A percentile compares a stretch with the other conserved stretches of the same genome.
Conservation (phyloP, 1,140 invertebrate genomes). For the Diuraphis noxia region DNA sequence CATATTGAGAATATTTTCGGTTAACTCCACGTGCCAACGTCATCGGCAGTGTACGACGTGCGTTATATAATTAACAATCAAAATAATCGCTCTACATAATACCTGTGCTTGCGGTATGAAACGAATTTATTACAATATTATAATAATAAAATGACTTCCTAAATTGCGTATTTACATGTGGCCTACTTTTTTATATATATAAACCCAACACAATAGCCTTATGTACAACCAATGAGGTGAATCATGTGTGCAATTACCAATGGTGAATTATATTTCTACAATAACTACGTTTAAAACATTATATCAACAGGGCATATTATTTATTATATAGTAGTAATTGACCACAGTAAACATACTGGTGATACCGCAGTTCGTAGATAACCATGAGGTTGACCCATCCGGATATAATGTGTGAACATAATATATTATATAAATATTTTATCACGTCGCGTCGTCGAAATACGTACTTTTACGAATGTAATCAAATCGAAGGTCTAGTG, state of each 20-base stretch:
- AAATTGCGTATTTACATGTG: not conserved
- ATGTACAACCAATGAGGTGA: not conserved
- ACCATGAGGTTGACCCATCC: not conserved
- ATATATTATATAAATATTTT: not conserved
- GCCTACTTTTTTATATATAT: not conserved
- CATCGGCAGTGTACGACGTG: not conserved
- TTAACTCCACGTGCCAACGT: not conserved
- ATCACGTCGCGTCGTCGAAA: not conserved
- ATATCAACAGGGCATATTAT: not conserved
- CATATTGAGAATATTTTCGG: not conserved
- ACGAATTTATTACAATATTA: constrained; percentile 1
- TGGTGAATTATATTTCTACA: not conserved
- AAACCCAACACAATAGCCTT: not conserved
- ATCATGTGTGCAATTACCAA: not conserved
- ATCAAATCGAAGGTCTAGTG: not conserved
- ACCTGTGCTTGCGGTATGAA: not conserved
- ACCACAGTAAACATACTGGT: too few species aligned
- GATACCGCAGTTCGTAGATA: too few species aligned
- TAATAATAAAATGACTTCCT: not conserved
- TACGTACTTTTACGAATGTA: not conserved
- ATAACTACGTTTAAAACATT: not conserved
- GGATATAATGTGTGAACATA: not conserved
- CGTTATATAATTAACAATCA: not conserved
- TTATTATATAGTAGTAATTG: not conserved
- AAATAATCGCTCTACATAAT: not conserved